Percentiles rank a stretch among this genome's conserved stretches.
These are phyloP conservation scores for Trachelus stipa DNA, from an alignment of 2,888 invertebrate species.

Conservation along the genomic window DNA sequence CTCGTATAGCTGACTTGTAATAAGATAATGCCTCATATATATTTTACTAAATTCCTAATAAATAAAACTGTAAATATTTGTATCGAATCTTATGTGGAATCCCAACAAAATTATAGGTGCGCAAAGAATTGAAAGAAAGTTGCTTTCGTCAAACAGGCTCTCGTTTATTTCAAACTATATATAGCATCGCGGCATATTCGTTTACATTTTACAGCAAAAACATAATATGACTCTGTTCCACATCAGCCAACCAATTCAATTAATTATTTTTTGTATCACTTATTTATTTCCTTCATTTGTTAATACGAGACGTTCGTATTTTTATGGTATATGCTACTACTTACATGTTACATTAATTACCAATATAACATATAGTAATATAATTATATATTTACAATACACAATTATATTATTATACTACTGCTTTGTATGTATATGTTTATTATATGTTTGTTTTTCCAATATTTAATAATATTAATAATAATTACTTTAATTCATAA, in stretches of 20 bases:
- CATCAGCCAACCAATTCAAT: constrained; percentile 10
- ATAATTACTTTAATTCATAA: constrained; percentile 31
- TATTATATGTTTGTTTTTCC: constrained; percentile 33
- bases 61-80: neutral
- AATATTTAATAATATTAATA: constrained; percentile 39
- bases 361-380: constrained; percentile 45
- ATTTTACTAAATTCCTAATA: neutral
- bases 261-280: constrained; percentile 17
- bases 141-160: constrained; percentile 33
- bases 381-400: constrained; percentile 49
- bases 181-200: constrained; percentile 43
- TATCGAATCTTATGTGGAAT: neutral
- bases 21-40: constrained; percentile 7
- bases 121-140: neutral
- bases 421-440: constrained; percentile 37
- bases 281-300: constrained; percentile 12
- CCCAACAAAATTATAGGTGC: neutral
- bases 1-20: constrained; percentile 73
- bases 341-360: constrained; percentile 55
- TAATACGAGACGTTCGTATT: constrained; percentile 1
- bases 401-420: constrained; percentile 52
- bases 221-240: constrained; percentile 29
- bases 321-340: constrained; percentile 48
- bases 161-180: constrained; percentile 50
- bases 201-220: constrained; percentile 47